Percentiles rank a stretch among this genome's conserved stretches.
Evolutionary conservation across 2,797 vertebrate genomes (phyloP).

Genomic region (Poecilia wingei): DNA sequence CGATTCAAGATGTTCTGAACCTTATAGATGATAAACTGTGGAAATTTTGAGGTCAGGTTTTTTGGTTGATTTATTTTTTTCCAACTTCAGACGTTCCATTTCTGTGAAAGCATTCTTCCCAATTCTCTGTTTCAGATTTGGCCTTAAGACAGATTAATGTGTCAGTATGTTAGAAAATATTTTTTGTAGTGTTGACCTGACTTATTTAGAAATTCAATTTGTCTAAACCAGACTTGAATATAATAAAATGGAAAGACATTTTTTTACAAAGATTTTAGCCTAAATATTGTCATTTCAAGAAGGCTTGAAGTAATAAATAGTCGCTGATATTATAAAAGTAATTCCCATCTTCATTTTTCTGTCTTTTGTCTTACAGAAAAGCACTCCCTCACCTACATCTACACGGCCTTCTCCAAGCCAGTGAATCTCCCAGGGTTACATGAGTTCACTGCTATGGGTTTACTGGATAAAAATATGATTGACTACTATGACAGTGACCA

Average conservation of each 20-base stretch:
- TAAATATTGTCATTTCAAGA: not conserved
- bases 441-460: slow-evolving; percentile 77
- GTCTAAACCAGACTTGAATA: not conserved
- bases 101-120: not conserved
- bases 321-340: not conserved
- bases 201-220: not conserved
- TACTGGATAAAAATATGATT: slow-evolving; percentile 65
- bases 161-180: not conserved
- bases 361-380: slow-evolving; percentile 14
- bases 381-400: slow-evolving; percentile 71
- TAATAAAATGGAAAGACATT: not conserved
- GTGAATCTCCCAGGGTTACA: slow-evolving; percentile 35
- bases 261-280: not conserved
- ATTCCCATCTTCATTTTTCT: not conserved
- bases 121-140: not conserved
- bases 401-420: slow-evolving; percentile 67
- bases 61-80: too few species aligned
- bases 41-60: not conserved
- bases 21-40: not conserved
- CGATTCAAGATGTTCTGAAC: not conserved
- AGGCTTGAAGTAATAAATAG: not conserved
- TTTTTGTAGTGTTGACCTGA: not conserved
- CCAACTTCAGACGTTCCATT: not conserved
- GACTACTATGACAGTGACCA: slow-evolving; percentile 71
- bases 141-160: not conserved